These are phyloP conservation scores for Drosophila nebulosa DNA, from an alignment of 1,140 invertebrate species.

Conservation along the genomic window DNA sequence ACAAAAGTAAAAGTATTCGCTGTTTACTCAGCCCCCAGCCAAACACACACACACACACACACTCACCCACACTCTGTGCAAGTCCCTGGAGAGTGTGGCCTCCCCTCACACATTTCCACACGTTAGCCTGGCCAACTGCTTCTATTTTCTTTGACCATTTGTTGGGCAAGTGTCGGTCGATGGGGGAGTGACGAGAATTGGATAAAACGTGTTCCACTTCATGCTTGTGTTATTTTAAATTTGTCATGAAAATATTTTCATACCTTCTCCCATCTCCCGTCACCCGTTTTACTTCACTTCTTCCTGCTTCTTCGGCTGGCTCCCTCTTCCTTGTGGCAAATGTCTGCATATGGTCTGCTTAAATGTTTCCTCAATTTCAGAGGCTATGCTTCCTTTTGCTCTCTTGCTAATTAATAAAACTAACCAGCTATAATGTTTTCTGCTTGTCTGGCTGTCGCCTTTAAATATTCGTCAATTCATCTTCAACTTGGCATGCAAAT, in stretches of 20 bases:
- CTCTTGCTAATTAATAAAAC: slow-evolving; percentile 58
- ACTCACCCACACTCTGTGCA: neutral
- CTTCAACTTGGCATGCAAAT: slow-evolving; percentile 55
- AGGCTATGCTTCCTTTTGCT: slow-evolving; percentile 59
- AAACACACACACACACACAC: neutral
- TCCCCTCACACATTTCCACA: slow-evolving; percentile 40
- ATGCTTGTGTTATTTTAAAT: slow-evolving; percentile 76
- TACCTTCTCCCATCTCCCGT: slow-evolving; percentile 19
- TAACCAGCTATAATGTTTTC: slow-evolving; percentile 14
- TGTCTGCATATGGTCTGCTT: slow-evolving; percentile 40
- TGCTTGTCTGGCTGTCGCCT: slow-evolving; percentile 18
- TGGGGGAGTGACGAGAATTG: neutral
- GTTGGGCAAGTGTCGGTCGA: slow-evolving; percentile 13
- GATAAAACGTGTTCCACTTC: slow-evolving; percentile 65
- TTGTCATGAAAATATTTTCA: slow-evolving; percentile 80
- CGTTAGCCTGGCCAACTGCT: neutral
- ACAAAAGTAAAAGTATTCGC: neutral
- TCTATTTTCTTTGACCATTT: slow-evolving; percentile 41
- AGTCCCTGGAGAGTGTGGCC: slow-evolving; percentile 53
- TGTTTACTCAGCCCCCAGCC: neutral
- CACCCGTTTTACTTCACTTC: slow-evolving; percentile 45
- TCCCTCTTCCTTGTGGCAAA: slow-evolving; percentile 21
- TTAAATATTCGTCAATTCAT: slow-evolving; percentile 43
- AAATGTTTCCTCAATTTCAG: slow-evolving; percentile 57
- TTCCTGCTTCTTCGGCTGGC: neutral